These are phyloP conservation scores for Teinopalpus imperialis DNA, from an alignment of 2,888 invertebrate species.

Conservation along the genomic window DNA sequence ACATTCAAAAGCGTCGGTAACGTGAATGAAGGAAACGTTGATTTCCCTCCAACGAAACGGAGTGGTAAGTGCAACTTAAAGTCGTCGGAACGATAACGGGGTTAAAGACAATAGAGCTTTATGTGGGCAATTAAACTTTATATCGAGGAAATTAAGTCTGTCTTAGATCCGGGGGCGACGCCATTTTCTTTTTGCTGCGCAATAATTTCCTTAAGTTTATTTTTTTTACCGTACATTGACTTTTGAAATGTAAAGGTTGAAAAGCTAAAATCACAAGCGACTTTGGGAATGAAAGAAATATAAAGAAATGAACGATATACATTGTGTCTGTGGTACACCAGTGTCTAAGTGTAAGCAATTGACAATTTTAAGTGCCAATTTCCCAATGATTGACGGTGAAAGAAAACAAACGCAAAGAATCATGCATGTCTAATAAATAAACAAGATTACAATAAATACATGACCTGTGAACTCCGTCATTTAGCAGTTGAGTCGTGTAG, in stretches of 20 bases:
- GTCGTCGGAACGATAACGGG: slow-evolving; percentile 32
- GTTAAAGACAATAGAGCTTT: slow-evolving; percentile 60
- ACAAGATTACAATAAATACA: no score
- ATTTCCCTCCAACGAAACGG: slow-evolving; percentile 53
- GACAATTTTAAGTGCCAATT: no score
- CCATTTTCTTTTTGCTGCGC: slow-evolving; percentile 43
- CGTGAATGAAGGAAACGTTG: slow-evolving; percentile 48
- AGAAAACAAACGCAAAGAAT: no score
- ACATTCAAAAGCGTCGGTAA: slow-evolving; percentile 38
- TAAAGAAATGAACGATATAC: no score
- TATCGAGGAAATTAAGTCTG: slow-evolving; percentile 62
- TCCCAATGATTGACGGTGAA: no score
- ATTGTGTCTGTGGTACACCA: no score
- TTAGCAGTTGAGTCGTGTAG: no score
- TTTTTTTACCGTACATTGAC: slow-evolving; percentile 37
- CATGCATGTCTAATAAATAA: no score
- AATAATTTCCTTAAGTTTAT: slow-evolving; percentile 39
- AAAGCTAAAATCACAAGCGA: background rate
- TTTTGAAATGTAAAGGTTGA: slow-evolving; percentile 28
- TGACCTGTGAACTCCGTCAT: no score
- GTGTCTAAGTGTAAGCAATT: no score
- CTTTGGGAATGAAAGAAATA: no score
- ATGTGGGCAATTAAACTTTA: slow-evolving; percentile 62
- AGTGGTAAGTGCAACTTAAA: slow-evolving; percentile 48
- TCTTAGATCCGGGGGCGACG: slow-evolving; percentile 43